Conservation (phyloP, 2,113 vertebrate genomes). For the Otus sunia region DNA sequence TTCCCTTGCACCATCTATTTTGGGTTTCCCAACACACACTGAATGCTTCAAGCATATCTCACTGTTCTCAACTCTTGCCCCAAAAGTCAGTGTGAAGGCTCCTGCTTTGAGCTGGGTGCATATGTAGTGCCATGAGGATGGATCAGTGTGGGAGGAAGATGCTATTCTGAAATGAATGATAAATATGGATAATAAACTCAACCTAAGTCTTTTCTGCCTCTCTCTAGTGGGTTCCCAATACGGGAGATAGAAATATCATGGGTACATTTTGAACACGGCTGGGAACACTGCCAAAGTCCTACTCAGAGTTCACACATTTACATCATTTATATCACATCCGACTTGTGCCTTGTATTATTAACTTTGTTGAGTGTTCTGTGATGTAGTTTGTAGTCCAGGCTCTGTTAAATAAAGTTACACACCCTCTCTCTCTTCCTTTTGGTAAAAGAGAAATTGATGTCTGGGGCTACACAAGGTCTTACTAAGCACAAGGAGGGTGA, state of each 20-base stretch:
- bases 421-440: not conserved
- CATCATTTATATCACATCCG: conserved; percentile 61
- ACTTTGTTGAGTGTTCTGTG: conserved; percentile 47
- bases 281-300: conserved; percentile 57
- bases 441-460: not conserved
- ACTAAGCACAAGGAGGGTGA: not conserved
- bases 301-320: conserved; percentile 66
- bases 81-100: conserved; percentile 42
- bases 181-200: conserved; percentile 59
- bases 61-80: conserved; percentile 30
- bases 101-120: not conserved
- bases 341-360: conserved; percentile 59
- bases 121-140: not conserved
- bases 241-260: conserved; percentile 62
- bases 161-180: conserved; percentile 61
- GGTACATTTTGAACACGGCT: conserved; percentile 61
- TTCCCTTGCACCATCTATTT: conserved; percentile 32
- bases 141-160: conserved; percentile 43
- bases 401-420: conserved; percentile 19
- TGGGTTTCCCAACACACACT: not conserved
- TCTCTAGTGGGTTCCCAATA: conserved; percentile 50
- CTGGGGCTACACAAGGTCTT: not conserved
- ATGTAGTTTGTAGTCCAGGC: conserved; percentile 21
- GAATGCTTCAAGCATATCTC: not conserved
- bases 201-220: conserved; percentile 46